phyloP scores from a whole-genome alignment of 2,797 vertebrate genomes.

The Dromococcyx pavoninus region DNA sequence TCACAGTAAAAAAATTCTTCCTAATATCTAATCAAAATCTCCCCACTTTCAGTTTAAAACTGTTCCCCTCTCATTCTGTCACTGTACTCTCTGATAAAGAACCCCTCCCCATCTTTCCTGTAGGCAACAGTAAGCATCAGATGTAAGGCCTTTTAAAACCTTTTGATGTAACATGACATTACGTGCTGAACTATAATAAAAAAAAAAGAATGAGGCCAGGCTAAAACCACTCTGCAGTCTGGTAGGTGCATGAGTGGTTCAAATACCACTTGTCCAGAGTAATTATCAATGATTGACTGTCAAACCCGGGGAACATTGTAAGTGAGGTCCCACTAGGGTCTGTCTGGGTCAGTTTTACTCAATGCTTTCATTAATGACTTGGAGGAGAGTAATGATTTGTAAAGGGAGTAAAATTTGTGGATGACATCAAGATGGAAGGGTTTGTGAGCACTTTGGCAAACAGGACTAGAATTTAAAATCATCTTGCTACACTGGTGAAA shows the following conservation, averaged over 20 bases:
- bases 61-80: no score
- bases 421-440: constrained; percentile 33
- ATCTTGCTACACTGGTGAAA: neutral
- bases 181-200: neutral
- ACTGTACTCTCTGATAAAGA: no score
- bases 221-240: constrained; percentile 1
- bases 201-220: neutral
- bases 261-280: constrained; percentile 28
- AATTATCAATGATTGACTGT: constrained; percentile 53
- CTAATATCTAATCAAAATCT: no score
- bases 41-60: no score
- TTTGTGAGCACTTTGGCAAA: neutral
- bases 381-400: constrained; percentile 9
- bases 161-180: neutral
- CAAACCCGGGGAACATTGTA: neutral
- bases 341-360: constrained; percentile 40
- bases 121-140: neutral
- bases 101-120: no score
- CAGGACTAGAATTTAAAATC: constrained; percentile 50
- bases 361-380: constrained; percentile 39
- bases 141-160: neutral
- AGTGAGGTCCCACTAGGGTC: constrained; percentile 29
- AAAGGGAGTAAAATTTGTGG: constrained; percentile 25
- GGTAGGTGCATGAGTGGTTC: neutral
- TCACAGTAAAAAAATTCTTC: no score